These are phyloP conservation scores for Grapholita molesta DNA, from an alignment of 1,140 invertebrate species.

Conservation along the genomic window DNA sequence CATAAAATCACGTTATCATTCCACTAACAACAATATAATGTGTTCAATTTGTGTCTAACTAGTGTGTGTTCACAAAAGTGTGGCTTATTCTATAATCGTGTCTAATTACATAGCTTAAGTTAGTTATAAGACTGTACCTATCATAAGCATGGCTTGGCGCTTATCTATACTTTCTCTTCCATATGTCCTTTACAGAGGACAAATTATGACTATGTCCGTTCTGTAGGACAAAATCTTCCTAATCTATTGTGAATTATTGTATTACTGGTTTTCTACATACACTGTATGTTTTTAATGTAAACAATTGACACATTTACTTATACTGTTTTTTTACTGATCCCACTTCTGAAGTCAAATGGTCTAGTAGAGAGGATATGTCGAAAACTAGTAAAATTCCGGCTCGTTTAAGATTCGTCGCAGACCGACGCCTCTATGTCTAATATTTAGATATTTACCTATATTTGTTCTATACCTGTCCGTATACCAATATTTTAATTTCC, in stretches of 20 bases:
- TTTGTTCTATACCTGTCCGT: neutral
- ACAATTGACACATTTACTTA: neutral
- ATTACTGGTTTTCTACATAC: conserved; percentile 13
- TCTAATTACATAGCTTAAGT: neutral
- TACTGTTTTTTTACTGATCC: neutral
- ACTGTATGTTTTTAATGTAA: too few relatives aligned
- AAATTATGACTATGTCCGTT: neutral
- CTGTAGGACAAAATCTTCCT: neutral
- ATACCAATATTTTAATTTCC: neutral
- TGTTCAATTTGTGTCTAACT: conserved; percentile 14
- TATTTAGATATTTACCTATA: neutral
- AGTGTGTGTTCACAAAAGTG: conserved; percentile 23
- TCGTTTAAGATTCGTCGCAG: neutral
- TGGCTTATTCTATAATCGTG: conserved; percentile 24
- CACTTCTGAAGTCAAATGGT: neutral
- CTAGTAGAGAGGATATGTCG: neutral
- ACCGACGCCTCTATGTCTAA: neutral
- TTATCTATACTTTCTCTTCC: neutral
- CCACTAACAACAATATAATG: neutral
- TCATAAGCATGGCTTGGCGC: conserved; percentile 12
- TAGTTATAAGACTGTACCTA: neutral
- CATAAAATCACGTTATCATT: neutral
- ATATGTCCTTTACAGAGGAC: neutral
- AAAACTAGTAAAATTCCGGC: neutral
- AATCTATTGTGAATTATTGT: neutral